These are phyloP conservation scores for Coronaproctus castanopsis DNA, from an alignment of 2,888 invertebrate genomes.

Conservation along the genomic window DNA sequence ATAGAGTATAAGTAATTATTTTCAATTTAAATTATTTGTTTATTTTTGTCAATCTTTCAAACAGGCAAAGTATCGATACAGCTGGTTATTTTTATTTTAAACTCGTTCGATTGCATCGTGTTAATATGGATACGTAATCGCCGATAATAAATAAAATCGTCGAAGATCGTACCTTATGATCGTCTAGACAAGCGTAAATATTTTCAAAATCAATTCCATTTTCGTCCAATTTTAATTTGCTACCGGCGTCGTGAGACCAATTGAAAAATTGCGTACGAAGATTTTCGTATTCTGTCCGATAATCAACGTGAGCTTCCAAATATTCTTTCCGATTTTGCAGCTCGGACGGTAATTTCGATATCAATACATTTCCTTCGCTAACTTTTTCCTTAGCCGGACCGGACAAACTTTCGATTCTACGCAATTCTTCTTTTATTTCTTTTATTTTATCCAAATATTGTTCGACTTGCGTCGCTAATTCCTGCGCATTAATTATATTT, in stretches of 20 bases:
- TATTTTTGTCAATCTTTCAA: no score
- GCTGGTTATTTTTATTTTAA: no score
- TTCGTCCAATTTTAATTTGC: constrained; percentile 28
- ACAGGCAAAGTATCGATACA: no score
- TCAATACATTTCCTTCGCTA: constrained; percentile 59
- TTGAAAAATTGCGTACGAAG: constrained; percentile 55
- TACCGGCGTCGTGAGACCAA: constrained; percentile 67
- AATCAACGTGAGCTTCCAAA: constrained; percentile 50
- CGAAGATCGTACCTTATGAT: constrained; percentile 65
- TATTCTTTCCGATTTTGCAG: constrained; percentile 62
- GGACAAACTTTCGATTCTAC: constrained; percentile 57
- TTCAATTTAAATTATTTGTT: no score
- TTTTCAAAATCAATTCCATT: constrained; percentile 69
- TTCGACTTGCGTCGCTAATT: constrained; percentile 44
- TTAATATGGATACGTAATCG: no score
- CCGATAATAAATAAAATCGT: no score
- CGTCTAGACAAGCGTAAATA: constrained; percentile 58
- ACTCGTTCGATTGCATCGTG: no score
- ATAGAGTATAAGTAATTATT: no score
- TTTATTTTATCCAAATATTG: constrained; percentile 46
- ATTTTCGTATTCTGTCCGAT: constrained; percentile 53
- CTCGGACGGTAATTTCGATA: constrained; percentile 57
- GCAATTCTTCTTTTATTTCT: constrained; percentile 46
- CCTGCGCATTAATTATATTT: constrained; percentile 18
- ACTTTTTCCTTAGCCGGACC: constrained; percentile 61